These are phyloP conservation scores for Aeoliscus strigatus DNA, from an alignment of 2,797 vertebrate species.

Conservation along the genomic window DNA sequence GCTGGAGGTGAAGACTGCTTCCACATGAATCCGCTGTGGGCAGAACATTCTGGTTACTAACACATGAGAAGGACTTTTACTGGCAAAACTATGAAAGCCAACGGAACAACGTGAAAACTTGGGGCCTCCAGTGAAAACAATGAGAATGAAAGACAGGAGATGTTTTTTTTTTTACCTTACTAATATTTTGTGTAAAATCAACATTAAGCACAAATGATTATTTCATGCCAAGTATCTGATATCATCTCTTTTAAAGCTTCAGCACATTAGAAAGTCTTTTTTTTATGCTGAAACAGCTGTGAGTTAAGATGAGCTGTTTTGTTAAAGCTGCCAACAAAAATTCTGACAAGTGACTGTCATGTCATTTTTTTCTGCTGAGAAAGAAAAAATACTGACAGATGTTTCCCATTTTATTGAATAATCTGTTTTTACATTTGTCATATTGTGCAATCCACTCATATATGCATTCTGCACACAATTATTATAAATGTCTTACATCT, in stretches of 20 bases:
- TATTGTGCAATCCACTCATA: slow-evolving; percentile 59
- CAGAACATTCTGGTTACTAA: background rate
- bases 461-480: slow-evolving; percentile 54
- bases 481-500: slow-evolving; percentile 35
- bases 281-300: background rate
- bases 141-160: background rate
- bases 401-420: slow-evolving; percentile 59
- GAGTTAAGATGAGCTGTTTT: background rate
- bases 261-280: slow-evolving; percentile 1
- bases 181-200: slow-evolving; percentile 1
- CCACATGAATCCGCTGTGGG: background rate
- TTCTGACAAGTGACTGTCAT: too few relatives aligned
- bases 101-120: background rate
- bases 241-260: background rate
- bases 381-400: background rate
- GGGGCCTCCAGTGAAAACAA: background rate
- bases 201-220: background rate
- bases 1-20: background rate
- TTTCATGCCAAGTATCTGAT: background rate
- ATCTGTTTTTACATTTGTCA: slow-evolving; percentile 54
- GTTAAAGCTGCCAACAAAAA: too few relatives aligned
- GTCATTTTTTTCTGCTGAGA: too few relatives aligned
- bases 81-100: too few relatives aligned
- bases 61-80: too few relatives aligned
- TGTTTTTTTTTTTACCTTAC: background rate